phyloP scores from a whole-genome alignment of 2,797 vertebrate genomes.

The Mormyrops attenuatus region DNA sequence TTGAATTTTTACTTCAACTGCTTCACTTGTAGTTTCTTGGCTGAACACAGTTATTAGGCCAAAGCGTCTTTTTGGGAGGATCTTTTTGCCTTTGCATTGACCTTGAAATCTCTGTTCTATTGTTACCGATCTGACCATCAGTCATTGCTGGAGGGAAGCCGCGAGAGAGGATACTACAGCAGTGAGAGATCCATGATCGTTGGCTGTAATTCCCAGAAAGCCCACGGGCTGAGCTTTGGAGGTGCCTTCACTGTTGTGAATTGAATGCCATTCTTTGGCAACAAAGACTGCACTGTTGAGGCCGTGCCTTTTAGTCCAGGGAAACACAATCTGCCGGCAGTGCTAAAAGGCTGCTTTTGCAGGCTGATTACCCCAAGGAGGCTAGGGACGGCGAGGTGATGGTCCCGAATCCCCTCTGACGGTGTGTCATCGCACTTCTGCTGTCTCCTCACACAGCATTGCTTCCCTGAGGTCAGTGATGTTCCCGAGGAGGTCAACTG shows the following conservation, averaged over 20 bases:
- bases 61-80: neutral
- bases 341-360: constrained; percentile 45
- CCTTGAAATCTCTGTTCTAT: neutral
- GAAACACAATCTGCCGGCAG: constrained; percentile 61
- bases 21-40: neutral
- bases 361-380: constrained; percentile 53
- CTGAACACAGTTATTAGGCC: neutral
- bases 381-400: constrained; percentile 34
- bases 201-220: constrained; percentile 46
- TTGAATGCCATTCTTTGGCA: constrained; percentile 55
- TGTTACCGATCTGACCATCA: neutral
- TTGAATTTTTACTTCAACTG: neutral
- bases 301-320: constrained; percentile 54
- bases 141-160: neutral
- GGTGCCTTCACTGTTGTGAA: constrained; percentile 57
- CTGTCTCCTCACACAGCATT: neutral
- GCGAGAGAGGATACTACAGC: neutral
- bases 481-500: neutral
- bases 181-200: constrained; percentile 46
- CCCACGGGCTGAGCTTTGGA: constrained; percentile 43
- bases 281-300: constrained; percentile 64
- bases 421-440: constrained; percentile 33
- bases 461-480: neutral
- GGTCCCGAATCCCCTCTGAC: constrained; percentile 41
- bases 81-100: neutral